These are phyloP conservation scores for Leptobrachium leishanense DNA, from an alignment of 2,113 vertebrate genomes.

Conservation along the genomic window DNA sequence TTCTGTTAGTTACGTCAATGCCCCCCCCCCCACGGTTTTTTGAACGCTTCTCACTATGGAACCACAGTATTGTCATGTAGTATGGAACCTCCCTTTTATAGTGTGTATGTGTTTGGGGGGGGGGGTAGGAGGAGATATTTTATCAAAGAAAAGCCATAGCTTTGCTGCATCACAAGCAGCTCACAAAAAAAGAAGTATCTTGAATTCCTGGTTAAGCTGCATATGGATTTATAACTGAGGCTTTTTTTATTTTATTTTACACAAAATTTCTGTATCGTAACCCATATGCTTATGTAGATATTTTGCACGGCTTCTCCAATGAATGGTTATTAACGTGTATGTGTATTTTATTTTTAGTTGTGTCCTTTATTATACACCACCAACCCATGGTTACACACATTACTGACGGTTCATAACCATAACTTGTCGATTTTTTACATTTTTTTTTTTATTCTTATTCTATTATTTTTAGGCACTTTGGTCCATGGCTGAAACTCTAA, in stretches of 20 bases:
- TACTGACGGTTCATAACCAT: too few species aligned
- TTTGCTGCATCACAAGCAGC: neutral
- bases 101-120: neutral
- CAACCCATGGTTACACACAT: too few species aligned
- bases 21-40: neutral
- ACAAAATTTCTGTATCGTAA: neutral
- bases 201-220: constrained; percentile 13
- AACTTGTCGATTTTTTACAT: too few species aligned
- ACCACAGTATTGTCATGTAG: constrained; percentile 14
- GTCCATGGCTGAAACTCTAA: too few species aligned
- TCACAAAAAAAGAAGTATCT: neutral
- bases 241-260: neutral
- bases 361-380: too few species aligned
- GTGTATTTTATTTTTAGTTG: too few species aligned
- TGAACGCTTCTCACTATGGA: neutral
- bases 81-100: neutral
- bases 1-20: neutral
- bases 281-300: neutral
- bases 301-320: neutral
- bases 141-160: constrained; percentile 35
- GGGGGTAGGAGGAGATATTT: neutral
- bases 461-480: too few species aligned
- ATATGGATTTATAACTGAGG: constrained; percentile 21
- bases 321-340: neutral
- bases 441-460: too few species aligned